Evolutionary conservation across 2,797 vertebrate species (phyloP).

Genomic region (Melanotaenia parkinsoni): DNA sequence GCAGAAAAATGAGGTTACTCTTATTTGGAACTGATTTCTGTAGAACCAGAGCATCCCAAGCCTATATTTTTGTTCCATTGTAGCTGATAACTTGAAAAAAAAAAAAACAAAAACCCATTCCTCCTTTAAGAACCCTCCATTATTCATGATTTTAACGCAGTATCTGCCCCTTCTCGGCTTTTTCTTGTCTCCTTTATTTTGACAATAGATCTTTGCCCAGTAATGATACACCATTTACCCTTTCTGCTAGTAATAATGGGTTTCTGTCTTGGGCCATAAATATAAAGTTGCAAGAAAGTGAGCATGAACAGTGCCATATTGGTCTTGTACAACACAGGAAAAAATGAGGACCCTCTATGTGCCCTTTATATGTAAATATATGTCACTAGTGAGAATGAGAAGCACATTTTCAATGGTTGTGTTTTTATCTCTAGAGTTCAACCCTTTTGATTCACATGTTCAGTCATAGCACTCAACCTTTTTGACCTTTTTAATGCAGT

Average conservation of each 20-base stretch:
- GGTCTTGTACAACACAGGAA: slow-evolving; percentile 39
- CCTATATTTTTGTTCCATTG: slow-evolving; percentile 2
- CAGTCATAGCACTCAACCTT: slow-evolving; percentile 3
- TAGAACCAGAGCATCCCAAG: slow-evolving; percentile 1
- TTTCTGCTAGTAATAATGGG: slow-evolving; percentile 52
- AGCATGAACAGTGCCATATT: slow-evolving; percentile 27
- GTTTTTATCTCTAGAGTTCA: background rate
- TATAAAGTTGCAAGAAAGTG: slow-evolving; percentile 27
- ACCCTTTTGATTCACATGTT: background rate
- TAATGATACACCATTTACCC: slow-evolving; percentile 37
- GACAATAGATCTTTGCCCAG: slow-evolving; percentile 24
- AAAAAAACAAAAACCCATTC: too few relatives aligned
- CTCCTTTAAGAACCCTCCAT: slow-evolving; percentile 14
- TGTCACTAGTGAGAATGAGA: slow-evolving; percentile 25
- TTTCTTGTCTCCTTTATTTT: slow-evolving; percentile 20
- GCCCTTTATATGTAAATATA: slow-evolving; percentile 65
- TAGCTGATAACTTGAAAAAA: slow-evolving; percentile 11
- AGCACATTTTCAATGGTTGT: slow-evolving; percentile 14
- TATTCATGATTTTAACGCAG: slow-evolving; percentile 38
- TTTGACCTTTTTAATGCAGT: slow-evolving; percentile 10
- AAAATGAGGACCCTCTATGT: slow-evolving; percentile 38
- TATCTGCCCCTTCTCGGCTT: slow-evolving; percentile 7
- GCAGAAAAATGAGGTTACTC: slow-evolving; percentile 7
- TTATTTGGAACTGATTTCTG: slow-evolving; percentile 15
- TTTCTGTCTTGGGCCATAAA: slow-evolving; percentile 56